Conservation (phyloP, 2,888 invertebrate species). For the Stramonita haemastoma region DNA sequence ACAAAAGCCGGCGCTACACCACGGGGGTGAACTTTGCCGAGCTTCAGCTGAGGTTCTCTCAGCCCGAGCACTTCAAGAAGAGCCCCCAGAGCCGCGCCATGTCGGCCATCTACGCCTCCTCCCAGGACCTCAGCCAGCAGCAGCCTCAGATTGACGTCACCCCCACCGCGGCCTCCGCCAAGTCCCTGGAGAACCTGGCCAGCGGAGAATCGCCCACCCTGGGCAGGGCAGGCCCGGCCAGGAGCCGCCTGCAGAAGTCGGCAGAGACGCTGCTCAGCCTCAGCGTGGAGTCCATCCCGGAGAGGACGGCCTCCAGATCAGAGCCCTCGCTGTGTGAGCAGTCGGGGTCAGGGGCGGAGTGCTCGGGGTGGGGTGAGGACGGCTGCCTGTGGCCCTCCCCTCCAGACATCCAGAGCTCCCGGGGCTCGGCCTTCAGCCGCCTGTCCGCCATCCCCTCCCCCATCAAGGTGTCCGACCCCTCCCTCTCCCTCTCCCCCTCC, state of each 20-base stretch:
- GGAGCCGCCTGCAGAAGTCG: background rate
- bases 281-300: background rate
- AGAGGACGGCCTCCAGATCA: background rate
- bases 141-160: background rate
- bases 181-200: slow-evolving; percentile 22
- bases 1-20: slow-evolving; percentile 41
- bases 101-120: slow-evolving; percentile 41
- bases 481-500: background rate
- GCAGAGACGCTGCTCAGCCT: slow-evolving; percentile 3
- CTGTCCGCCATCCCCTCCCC: slow-evolving; percentile 21
- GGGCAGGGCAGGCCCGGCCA: background rate
- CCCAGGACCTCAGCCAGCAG: slow-evolving; percentile 3
- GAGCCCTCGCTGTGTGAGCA: too few species aligned
- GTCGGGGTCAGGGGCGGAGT: background rate
- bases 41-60: slow-evolving; percentile 38
- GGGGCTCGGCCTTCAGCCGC: slow-evolving; percentile 20
- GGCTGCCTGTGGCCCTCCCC: background rate
- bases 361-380: background rate
- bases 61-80: background rate
- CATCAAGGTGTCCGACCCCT: slow-evolving; percentile 12
- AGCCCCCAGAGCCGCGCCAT: slow-evolving; percentile 38
- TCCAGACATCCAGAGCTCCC: slow-evolving; percentile 23
- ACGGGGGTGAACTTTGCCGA: slow-evolving; percentile 43
- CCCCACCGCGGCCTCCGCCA: background rate
- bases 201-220: background rate